Evolutionary conservation across 2,888 invertebrate genomes (phyloP).

Genomic region (Polietes domitor): DNA sequence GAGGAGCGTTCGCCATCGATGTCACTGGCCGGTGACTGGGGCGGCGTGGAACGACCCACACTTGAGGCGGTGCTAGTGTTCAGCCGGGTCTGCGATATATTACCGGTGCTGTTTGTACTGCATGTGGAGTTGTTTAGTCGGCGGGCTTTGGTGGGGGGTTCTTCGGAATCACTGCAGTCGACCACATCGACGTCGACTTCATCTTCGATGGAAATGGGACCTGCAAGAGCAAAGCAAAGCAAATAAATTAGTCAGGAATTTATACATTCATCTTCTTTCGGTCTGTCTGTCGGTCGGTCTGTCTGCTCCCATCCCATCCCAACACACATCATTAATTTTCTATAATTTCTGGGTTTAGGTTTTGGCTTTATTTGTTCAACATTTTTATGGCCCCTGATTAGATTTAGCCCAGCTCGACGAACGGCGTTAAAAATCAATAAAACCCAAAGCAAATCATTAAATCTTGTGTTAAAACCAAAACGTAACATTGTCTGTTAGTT

Average conservation of each 20-base stretch:
- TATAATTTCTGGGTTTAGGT: not conserved
- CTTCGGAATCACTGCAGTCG: conserved; percentile 86
- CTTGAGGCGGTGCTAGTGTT: conserved; percentile 77
- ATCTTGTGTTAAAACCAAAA: conserved; percentile 6
- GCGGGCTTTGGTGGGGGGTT: conserved; percentile 77
- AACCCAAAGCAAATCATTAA: conserved; percentile 2
- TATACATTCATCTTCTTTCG: conserved; percentile 1
- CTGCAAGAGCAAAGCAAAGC: conserved; percentile 71
- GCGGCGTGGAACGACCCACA: conserved; percentile 79
- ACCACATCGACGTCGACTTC: conserved; percentile 88
- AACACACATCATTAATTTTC: conserved; percentile 14
- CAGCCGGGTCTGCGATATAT: conserved; percentile 70
- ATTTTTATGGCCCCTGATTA: conserved; percentile 2
- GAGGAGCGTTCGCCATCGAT: conserved; percentile 79
- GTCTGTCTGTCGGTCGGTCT: no score
- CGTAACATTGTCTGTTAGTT: not conserved
- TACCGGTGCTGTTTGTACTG: conserved; percentile 69
- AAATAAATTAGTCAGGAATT: not conserved
- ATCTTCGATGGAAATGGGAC: conserved; percentile 83
- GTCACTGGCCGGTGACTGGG: conserved; percentile 80
- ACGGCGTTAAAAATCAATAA: conserved; percentile 21
- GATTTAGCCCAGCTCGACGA: not conserved
- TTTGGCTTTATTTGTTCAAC: not conserved
- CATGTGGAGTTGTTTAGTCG: conserved; percentile 72
- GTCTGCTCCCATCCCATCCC: not conserved